Conservation (phyloP, 2,113 vertebrate species). For the Amblyornis subalaris region DNA sequence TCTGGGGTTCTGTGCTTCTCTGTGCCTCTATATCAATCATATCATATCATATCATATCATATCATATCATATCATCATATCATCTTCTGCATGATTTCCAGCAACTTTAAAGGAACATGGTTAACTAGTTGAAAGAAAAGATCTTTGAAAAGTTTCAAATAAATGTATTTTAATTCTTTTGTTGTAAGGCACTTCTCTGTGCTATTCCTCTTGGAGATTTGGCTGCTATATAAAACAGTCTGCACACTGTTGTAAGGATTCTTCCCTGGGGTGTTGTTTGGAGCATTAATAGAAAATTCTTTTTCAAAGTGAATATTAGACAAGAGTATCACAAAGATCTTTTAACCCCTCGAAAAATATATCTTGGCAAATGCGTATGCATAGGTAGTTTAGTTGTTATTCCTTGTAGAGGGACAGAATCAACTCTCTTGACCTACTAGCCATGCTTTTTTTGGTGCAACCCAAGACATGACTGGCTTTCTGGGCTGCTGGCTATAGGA, state of each 20-base stretch:
- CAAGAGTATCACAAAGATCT: background rate
- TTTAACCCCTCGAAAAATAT: background rate
- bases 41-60: background rate
- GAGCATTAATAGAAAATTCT: background rate
- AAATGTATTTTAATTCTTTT: background rate
- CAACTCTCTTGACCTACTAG: accelerated
- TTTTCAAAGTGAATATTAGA: background rate
- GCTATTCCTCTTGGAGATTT: background rate
- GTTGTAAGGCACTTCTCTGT: background rate
- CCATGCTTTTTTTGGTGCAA: background rate
- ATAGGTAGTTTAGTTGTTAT: background rate
- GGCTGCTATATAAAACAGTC: background rate
- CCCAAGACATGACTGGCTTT: background rate
- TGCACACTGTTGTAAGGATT: background rate
- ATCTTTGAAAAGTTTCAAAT: background rate
- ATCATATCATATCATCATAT: background rate
- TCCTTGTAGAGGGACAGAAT: background rate
- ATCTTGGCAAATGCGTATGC: background rate
- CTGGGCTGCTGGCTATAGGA: background rate
- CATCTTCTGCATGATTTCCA: background rate
- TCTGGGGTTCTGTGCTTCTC: background rate
- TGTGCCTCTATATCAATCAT: background rate
- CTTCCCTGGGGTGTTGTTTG: background rate
- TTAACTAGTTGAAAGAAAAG: background rate
- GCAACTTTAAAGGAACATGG: background rate